These are phyloP conservation scores for Rhabdophis nuchalis DNA, from an alignment of 2,797 vertebrate genomes.

Conservation along the genomic window DNA sequence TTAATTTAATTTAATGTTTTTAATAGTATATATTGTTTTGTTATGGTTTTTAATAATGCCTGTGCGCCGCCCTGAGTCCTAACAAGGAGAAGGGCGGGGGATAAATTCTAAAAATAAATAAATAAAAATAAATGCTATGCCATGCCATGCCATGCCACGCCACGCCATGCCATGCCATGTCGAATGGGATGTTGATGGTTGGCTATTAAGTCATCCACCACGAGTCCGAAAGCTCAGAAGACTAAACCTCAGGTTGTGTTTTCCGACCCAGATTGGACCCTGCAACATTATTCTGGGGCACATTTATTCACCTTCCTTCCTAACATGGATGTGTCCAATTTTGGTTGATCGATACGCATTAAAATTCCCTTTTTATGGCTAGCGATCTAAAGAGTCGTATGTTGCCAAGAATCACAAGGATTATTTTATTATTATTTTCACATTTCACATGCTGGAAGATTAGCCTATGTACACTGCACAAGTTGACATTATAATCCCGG, in stretches of 20 bases:
- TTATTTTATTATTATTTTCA: background rate
- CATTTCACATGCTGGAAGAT: background rate
- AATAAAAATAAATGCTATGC: too few species aligned
- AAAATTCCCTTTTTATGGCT: background rate
- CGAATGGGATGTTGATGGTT: background rate
- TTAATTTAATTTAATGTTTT: too few species aligned
- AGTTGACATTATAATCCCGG: conserved; percentile 5
- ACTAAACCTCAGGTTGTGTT: background rate
- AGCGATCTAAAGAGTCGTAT: background rate
- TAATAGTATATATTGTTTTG: too few species aligned
- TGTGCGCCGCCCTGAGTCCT: too few species aligned
- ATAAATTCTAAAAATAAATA: too few species aligned
- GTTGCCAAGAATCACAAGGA: background rate
- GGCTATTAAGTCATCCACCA: background rate
- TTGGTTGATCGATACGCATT: background rate
- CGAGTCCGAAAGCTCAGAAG: background rate
- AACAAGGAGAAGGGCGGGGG: too few species aligned
- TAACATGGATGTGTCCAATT: background rate
- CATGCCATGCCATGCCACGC: too few species aligned
- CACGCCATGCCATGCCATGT: too few species aligned
- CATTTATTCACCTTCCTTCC: background rate
- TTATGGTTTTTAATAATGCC: too few species aligned
- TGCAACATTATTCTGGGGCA: background rate
- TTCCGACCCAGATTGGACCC: background rate
- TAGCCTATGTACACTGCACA: background rate